Evolutionary conservation across 2,797 vertebrate species (phyloP).

Genomic region (Cyprinodon diabolis): DNA sequence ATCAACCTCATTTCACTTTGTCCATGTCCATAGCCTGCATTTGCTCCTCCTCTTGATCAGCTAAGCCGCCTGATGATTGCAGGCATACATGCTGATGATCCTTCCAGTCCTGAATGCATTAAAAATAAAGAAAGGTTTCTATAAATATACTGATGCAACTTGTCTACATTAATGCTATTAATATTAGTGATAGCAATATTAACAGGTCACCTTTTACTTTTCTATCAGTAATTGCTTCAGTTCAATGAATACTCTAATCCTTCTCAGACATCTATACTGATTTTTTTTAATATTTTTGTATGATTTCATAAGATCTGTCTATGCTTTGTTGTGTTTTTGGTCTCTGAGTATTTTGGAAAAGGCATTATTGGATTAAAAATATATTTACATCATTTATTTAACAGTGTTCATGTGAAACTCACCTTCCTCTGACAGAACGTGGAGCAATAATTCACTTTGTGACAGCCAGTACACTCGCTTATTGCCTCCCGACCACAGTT

Average conservation of each 20-base stretch:
- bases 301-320: background rate
- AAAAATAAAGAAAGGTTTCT: background rate
- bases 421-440: slow-evolving; percentile 98
- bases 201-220: too few relatives aligned
- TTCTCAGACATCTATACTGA: background rate
- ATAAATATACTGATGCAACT: background rate
- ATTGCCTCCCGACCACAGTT: slow-evolving; percentile 95
- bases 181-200: too few relatives aligned
- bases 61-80: slow-evolving; percentile 80
- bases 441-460: slow-evolving; percentile 98
- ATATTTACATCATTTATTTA: background rate
- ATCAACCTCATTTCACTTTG: slow-evolving; percentile 80
- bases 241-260: background rate
- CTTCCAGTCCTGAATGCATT: slow-evolving; percentile 90
- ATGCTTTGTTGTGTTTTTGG: background rate
- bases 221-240: too few relatives aligned
- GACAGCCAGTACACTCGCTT: slow-evolving; percentile 94
- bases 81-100: slow-evolving; percentile 95
- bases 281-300: background rate
- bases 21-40: slow-evolving; percentile 85
- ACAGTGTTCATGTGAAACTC: slow-evolving; percentile 16
- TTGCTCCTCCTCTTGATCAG: slow-evolving; percentile 85
- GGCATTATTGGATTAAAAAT: background rate
- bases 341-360: background rate
- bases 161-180: background rate